Evolutionary conservation across 2,113 vertebrate genomes (phyloP), one percentile per base, ranked within the genome.

Genomic region (Pimephales promelas): DNA sequence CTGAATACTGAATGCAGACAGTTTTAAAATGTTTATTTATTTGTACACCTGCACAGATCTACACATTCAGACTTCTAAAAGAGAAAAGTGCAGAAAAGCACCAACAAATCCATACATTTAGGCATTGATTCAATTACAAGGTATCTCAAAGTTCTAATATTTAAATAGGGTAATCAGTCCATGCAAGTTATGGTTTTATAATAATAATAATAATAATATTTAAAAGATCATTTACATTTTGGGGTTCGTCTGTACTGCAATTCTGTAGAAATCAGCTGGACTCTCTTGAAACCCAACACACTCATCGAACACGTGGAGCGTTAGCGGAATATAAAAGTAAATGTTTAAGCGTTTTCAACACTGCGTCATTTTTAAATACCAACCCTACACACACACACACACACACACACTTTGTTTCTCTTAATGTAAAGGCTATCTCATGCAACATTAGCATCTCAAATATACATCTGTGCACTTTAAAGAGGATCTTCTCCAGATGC

Each of bases 11-110:
- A 57, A 78, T 28, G 64, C 74, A 78, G 47, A 84, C 61, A 34
- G 11, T 70, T 84, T 79, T 70, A 6, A 84, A 84, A 59, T 61
- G 47, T 79, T 79, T 87, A 92, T 91, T 92, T 85, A 90, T 91
- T 85, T 90, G 91, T 89, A 94, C 91, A 92, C 88, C 88, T 92
- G 90, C 90, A 91, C 90, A 76, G 83, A 59, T 89, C 86, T 82
- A 91, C 90, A 91, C 77, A 88, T 88, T 89, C 74, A 79, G 82
- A 92, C 85, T 88, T 89, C 86, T 87, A 36, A 66, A 87, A 88
- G 81, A 84, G 84, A 83, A 81, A 54, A 90, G 91, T 91, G 90
- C 91, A 90, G 88, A 88, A 88, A 87, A 90, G 90, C 92, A 92
- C 91, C 91, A 90, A 89, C 86, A 88, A 88, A 85, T 91, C 89